A percentile compares a stretch with the other conserved stretches of the same genome.
These are phyloP conservation scores for Uloborus plumipes DNA, from an alignment of 2,888 invertebrate genomes.

Conservation along the genomic window DNA sequence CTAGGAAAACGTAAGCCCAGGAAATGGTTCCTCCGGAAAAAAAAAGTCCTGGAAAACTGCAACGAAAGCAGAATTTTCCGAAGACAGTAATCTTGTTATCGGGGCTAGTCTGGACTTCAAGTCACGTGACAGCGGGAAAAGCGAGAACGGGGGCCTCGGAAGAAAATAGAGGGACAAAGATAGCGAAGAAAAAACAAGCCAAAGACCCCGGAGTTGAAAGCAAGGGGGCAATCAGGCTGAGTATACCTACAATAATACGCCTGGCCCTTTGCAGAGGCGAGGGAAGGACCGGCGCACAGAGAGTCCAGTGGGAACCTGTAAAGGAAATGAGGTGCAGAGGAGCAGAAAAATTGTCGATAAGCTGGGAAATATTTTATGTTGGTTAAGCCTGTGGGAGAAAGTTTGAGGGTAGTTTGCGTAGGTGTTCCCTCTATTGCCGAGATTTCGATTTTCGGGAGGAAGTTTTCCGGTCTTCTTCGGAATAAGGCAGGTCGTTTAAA, in stretches of 20 bases:
- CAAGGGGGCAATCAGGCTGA: slow-evolving; percentile 42
- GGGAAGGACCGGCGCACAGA: not conserved
- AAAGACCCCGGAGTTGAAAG: slow-evolving; percentile 20
- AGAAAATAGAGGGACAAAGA: slow-evolving; percentile 15
- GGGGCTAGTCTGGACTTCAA: slow-evolving; percentile 35
- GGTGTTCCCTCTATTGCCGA: too few relatives aligned
- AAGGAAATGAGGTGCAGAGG: slow-evolving; percentile 58
- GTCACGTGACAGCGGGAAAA: slow-evolving; percentile 47
- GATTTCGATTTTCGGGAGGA: too few relatives aligned
- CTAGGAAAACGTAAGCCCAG: slow-evolving; percentile 30
- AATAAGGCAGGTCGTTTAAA: too few relatives aligned
- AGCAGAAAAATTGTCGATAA: slow-evolving; percentile 52
- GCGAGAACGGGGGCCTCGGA: not conserved
- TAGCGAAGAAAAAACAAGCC: not conserved
- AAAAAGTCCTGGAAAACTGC: too few relatives aligned
- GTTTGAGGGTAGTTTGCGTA: too few relatives aligned
- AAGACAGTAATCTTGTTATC: slow-evolving; percentile 49
- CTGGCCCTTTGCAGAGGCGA: not conserved
- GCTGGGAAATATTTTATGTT: slow-evolving; percentile 52
- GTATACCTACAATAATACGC: slow-evolving; percentile 48
- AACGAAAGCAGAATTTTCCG: too few relatives aligned
- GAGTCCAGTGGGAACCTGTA: slow-evolving; percentile 39
- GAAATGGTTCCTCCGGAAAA: slow-evolving; percentile 23
- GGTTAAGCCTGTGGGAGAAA: not conserved
- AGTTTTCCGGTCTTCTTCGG: too few relatives aligned